Evolutionary conservation across 2,797 vertebrate species (phyloP), one percentile per base, ranked within the genome.

Genomic region (Sebastiscus albofasciatus): DNA sequence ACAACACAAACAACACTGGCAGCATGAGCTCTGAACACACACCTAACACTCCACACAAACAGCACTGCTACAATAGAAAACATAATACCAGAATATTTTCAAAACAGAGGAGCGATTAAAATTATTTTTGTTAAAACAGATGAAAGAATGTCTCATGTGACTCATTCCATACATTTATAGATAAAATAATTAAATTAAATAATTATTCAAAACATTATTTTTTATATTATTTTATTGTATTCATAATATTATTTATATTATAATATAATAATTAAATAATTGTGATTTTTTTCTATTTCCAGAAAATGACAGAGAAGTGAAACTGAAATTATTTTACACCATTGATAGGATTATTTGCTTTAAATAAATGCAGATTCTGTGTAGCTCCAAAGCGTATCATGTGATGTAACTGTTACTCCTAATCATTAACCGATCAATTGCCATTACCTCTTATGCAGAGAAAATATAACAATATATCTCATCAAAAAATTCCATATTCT

Each of bases 1-100:
- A 56, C 20, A 54, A 31, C 8, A 69, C 67, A 65, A 52, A 81
- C 64, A 62, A 75, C 9, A 68, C 14, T 33, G 58, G 55, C 78
- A 76, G 36, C 59, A 71, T 60, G 62, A 74, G 73, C 64, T 71
- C 58, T 64, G 65, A 77, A 54, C 24, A 74, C 8, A 60, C 52
- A 68, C 29, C 8, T 12, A 27, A 33, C 34, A 64, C 22, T 36
- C 18, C 6, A 61, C 42, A 59, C 16, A 22, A 65, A 9, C 26
- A 46, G 34, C 12, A 26, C 34, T 60, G n/a, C 34, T 56, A 20
- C 22, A 64, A 24, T 29, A 36, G 14, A 24, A 49, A 60, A 77
- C 13, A 73, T 18, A 24, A 33, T 54, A 39, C 5, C 29, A 67
- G 34, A 72, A 4, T 14, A 8, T 71, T 27, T 42, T 46, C 13